Evolutionary conservation across 2,888 invertebrate genomes (phyloP).

Genomic region (Habrosyne pyritoides): DNA sequence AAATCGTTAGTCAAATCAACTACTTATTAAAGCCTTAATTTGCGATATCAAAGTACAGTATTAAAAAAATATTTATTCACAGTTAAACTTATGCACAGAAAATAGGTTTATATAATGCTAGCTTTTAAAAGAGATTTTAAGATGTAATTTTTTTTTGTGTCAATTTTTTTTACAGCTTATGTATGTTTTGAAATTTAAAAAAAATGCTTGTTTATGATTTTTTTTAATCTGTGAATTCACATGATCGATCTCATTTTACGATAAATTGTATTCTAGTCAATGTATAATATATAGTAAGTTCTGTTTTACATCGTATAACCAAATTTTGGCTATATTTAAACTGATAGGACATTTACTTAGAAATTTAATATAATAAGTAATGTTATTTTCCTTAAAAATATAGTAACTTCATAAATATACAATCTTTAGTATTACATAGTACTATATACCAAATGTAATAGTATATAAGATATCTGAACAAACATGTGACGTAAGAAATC

Average conservation of each 20-base stretch:
- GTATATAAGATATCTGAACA: too few species aligned
- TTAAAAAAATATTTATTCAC: conserved; percentile 27
- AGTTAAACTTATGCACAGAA: conserved; percentile 9
- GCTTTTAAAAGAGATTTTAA: neutral
- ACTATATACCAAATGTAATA: neutral
- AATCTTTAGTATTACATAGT: neutral
- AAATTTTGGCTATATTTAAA: too few species aligned
- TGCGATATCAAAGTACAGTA: conserved; percentile 13
- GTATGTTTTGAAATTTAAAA: too few species aligned
- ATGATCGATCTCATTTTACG: too few species aligned
- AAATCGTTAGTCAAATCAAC: neutral
- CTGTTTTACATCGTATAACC: too few species aligned
- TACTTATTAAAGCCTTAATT: conserved; percentile 1
- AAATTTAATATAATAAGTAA: neutral
- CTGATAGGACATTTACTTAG: neutral
- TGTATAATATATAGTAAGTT: neutral
- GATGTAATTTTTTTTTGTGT: neutral
- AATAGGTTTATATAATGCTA: neutral
- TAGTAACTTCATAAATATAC: neutral
- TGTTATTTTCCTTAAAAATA: neutral
- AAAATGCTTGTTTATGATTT: too few species aligned
- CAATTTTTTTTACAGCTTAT: too few species aligned
- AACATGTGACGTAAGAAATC: too few species aligned
- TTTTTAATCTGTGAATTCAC: too few species aligned
- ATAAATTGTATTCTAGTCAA: neutral